Percentiles rank a stretch among this genome's conserved stretches.
phyloP scores from a whole-genome alignment of 2,113 vertebrate genomes.

The Microtus pennsylvanicus region DNA sequence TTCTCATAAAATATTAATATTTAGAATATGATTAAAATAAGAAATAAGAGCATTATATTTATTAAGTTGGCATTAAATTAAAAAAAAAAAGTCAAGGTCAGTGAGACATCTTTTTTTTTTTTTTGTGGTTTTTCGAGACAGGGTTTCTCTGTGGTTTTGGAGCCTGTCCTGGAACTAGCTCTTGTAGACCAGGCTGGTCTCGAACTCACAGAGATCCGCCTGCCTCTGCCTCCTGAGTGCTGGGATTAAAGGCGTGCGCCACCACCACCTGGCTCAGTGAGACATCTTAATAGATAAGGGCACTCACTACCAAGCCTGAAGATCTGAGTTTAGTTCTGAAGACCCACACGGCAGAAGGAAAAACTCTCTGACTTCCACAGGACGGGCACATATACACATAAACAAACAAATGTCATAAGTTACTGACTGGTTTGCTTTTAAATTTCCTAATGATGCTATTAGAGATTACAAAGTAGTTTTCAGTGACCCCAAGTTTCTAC shows the following conservation, averaged over 20 bases:
- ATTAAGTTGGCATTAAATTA: background rate
- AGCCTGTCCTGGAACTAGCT: no score
- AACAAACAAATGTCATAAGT: background rate
- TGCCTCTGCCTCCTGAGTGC: no score
- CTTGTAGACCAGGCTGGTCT: no score
- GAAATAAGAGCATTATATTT: background rate
- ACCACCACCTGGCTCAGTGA: background rate
- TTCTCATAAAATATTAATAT: background rate
- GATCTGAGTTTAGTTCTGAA: background rate
- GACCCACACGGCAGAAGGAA: background rate
- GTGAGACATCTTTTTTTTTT: background rate
- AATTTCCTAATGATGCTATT: background rate
- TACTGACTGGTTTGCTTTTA: background rate
- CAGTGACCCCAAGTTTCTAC: background rate
- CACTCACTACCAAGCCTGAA: background rate
- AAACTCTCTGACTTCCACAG: background rate
- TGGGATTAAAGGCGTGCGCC: no score
- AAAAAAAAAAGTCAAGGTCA: background rate
- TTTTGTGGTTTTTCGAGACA: no score
- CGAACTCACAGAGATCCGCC: no score
- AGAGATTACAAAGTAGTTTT: conserved; percentile 4
- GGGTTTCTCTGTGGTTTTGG: no score
- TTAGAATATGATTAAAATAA: background rate
- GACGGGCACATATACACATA: background rate
- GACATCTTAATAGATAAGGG: background rate